Evolutionary conservation across 2,888 invertebrate genomes (phyloP), one percentile per base, ranked within the genome.

Genomic region (Drosophila flavopinicola): DNA sequence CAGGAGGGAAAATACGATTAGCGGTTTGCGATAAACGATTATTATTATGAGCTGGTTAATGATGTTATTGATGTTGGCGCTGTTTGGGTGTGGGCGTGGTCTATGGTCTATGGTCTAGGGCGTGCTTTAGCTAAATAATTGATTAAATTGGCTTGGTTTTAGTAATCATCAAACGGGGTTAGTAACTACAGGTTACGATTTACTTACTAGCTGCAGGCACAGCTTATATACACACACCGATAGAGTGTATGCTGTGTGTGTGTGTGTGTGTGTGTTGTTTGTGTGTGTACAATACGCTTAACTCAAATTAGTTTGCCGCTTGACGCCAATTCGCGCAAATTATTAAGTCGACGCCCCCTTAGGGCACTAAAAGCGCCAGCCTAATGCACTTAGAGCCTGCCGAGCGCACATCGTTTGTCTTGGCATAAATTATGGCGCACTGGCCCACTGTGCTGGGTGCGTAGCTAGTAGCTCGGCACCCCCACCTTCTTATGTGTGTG

Each of bases 31-130:
- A 37, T 29, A 29, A 45, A 15, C 51, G 47, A 51, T 66, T 67
- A 30, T 66, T 67, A 30, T 52, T 44, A 45, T 67, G 61, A 66
- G 53, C 59, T 65, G 58, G 66, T 76, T 67, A 60, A 73, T 74
- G 74, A 72, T 78, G 71, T 78, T 70, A 80, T 79, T 85, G 85
- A 85, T 79, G 85, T 78, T 79, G 85, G 78, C 82, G 84, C 65
- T 78, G 72, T 9, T 9, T 20, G 52, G 45, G 54, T 59, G 45
- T 42, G 57, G 39, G 51, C 49, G 27, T 32, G 57, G 35, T n/a
- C 17, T 17, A 13, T 20, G 57, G 39, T 48, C 49, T 17, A 13
- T 20, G 20, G 20, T 20, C 20, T 2, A 9, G 48, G 25, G 29
- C 47, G 52, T 47, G 52, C 66, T n/a, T n/a, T 49, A 13, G 33